Evolutionary conservation across 2,797 vertebrate species (phyloP).

Genomic region (Gymnothorax javanicus): DNA sequence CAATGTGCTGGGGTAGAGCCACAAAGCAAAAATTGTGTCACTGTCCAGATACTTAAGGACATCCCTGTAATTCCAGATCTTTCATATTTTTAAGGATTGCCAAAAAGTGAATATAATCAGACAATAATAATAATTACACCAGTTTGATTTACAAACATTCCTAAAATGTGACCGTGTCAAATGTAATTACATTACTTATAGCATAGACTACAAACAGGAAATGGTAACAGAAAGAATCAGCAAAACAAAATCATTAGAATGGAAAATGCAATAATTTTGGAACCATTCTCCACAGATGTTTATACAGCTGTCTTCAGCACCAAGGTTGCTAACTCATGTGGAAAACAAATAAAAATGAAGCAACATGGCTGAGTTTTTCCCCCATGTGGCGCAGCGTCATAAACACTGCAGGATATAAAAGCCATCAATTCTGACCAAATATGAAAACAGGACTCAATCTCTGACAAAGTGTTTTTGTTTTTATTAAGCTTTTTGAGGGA

Average conservation of each 20-base stretch:
- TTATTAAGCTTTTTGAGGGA: background rate
- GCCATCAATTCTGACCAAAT: background rate
- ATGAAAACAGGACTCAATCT: background rate
- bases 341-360: background rate
- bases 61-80: background rate
- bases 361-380: background rate
- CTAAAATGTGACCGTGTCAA: background rate
- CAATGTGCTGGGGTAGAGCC: too few species aligned
- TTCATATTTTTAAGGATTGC: background rate
- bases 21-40: too few species aligned
- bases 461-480: conserved; percentile 2
- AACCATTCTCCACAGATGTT: background rate
- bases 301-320: background rate
- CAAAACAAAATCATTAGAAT: background rate
- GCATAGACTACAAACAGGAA: background rate
- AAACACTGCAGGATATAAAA: conserved; percentile 31
- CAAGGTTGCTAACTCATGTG: background rate
- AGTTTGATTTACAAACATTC: background rate
- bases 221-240: background rate
- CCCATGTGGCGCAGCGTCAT: conserved; percentile 7
- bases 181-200: background rate
- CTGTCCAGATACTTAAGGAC: too few species aligned
- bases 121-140: background rate
- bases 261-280: background rate
- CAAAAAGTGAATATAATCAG: background rate